Conservation (phyloP, 2,888 invertebrate species). For the Nycteola revayana region DNA sequence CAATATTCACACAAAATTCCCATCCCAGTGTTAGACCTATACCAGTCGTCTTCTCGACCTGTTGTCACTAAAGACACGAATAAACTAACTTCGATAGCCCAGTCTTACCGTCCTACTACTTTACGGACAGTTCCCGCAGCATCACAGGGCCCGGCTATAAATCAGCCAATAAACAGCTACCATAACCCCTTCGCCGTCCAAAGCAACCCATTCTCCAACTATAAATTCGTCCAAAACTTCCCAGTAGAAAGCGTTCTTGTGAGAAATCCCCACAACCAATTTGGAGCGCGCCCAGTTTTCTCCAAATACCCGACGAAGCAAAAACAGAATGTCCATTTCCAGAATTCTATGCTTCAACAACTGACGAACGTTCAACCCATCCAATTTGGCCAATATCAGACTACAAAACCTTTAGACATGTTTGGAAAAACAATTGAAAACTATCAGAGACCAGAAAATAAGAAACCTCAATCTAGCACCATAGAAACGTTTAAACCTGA, state of each 20-base stretch:
- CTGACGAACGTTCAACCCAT: conserved; percentile 63
- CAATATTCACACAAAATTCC: conserved; percentile 64
- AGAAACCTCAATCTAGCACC: conserved; percentile 39
- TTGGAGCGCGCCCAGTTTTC: conserved; percentile 57
- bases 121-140: conserved; percentile 53
- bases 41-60: conserved; percentile 68
- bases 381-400: conserved; percentile 64
- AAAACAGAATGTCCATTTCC: conserved; percentile 49
- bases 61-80: conserved; percentile 59
- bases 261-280: conserved; percentile 67
- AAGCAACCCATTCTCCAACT: conserved; percentile 56
- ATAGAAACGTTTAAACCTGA: conserved; percentile 69
- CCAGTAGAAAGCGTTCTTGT: conserved; percentile 63
- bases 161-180: conserved; percentile 73
- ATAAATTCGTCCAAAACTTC: conserved; percentile 69
- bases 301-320: conserved; percentile 62
- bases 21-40: conserved; percentile 57
- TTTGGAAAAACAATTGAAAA: conserved; percentile 61
- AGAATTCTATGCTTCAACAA: conserved; percentile 62
- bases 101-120: conserved; percentile 73
- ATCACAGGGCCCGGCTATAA: conserved; percentile 44
- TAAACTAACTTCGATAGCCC: conserved; percentile 73
- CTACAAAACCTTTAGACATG: conserved; percentile 56
- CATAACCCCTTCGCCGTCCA: conserved; percentile 68
- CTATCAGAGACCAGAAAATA: conserved; percentile 55